These are phyloP conservation scores for Grammomys dolichurus DNA, from an alignment of 2,113 vertebrate genomes.

Conservation along the genomic window DNA sequence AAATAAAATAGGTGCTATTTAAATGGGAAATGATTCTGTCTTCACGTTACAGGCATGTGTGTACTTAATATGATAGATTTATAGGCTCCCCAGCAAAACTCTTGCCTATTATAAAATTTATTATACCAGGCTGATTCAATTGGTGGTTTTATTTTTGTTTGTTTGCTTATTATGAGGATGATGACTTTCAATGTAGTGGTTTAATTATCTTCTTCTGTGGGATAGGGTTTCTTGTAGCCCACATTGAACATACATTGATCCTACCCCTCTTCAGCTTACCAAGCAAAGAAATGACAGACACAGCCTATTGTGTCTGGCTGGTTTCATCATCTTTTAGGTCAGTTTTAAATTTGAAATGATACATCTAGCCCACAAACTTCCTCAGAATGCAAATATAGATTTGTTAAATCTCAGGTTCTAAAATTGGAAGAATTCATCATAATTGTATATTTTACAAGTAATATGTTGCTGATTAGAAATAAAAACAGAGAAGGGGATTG, in stretches of 20 bases:
- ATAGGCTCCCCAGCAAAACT: background rate
- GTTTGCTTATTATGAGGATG: background rate
- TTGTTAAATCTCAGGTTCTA: background rate
- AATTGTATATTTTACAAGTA: conserved; percentile 24
- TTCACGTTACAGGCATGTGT: background rate
- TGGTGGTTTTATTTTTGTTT: background rate
- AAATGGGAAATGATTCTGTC: background rate
- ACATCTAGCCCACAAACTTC: background rate
- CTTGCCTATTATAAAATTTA: background rate
- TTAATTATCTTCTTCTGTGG: background rate
- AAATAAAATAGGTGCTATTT: background rate
- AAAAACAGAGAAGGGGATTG: too few relatives aligned
- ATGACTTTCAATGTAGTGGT: background rate
- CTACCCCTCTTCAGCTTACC: background rate
- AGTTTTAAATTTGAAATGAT: conserved; percentile 8
- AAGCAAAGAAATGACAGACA: background rate
- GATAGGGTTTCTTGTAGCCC: background rate
- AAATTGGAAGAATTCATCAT: conserved; percentile 10
- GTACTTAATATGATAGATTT: background rate
- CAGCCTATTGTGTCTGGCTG: background rate
- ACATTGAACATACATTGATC: background rate
- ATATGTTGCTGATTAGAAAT: background rate
- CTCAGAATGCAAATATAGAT: background rate
- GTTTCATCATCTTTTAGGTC: background rate
- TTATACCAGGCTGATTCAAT: background rate